Percentiles rank a stretch among this genome's conserved stretches.
phyloP scores from a whole-genome alignment of 2,113 vertebrate species.

The Ammodytes marinus region DNA sequence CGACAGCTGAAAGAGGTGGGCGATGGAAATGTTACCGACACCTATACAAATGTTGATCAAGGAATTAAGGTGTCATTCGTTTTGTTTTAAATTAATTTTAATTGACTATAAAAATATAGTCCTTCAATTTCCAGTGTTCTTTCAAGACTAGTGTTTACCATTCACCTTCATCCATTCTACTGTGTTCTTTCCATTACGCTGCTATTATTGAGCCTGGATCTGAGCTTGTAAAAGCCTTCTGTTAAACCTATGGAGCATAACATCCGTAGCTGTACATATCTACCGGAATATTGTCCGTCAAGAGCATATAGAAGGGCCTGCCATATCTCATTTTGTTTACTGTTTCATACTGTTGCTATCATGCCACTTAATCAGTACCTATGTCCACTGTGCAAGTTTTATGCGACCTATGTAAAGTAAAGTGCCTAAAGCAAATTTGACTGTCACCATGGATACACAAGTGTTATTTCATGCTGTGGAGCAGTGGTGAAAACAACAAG shows the following conservation, averaged over 20 bases:
- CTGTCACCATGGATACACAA: constrained; percentile 32
- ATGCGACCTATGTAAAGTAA: constrained; percentile 50
- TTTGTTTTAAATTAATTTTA: constrained; percentile 43
- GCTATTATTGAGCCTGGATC: constrained; percentile 57
- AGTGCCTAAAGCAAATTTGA: constrained; percentile 63
- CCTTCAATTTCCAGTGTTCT: constrained; percentile 44
- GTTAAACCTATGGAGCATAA: constrained; percentile 58
- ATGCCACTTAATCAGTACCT: constrained; percentile 63
- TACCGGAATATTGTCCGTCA: constrained; percentile 51
- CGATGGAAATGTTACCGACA: constrained; percentile 36
- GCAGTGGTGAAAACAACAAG: neutral
- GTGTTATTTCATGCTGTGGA: constrained; percentile 29
- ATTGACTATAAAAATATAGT: constrained; percentile 48
- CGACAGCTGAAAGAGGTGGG: neutral
- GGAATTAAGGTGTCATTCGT: constrained; percentile 48
- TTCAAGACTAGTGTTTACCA: constrained; percentile 47
- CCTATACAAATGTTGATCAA: constrained; percentile 47
- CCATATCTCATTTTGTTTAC: constrained; percentile 56
- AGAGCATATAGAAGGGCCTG: constrained; percentile 24
- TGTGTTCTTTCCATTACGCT: constrained; percentile 57
- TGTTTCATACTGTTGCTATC: constrained; percentile 48
- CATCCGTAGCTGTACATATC: constrained; percentile 57
- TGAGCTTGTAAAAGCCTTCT: constrained; percentile 63
- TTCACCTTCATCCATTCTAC: constrained; percentile 41
- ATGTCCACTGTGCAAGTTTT: constrained; percentile 49